A percentile compares a stretch with the other conserved stretches of the same genome.
Conservation (phyloP, 2,888 invertebrate genomes). For the Schrankia costaestrigalis region DNA sequence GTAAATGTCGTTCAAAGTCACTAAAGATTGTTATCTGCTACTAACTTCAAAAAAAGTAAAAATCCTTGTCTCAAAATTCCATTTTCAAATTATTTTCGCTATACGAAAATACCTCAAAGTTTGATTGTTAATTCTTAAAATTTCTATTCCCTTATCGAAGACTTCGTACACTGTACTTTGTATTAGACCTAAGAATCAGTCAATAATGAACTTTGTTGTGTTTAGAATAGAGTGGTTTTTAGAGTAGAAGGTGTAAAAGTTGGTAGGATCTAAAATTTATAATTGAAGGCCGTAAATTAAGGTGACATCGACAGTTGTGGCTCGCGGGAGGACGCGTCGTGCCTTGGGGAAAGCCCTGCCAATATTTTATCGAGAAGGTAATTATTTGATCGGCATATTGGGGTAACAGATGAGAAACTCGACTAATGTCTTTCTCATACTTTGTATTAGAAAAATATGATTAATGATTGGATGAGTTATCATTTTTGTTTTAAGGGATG, state of each 20-base stretch:
- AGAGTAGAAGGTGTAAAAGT: conserved; percentile 11
- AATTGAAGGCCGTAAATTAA: conserved; percentile 81
- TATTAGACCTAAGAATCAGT: conserved; percentile 2
- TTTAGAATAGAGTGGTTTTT: conserved; percentile 24
- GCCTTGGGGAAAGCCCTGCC: conserved; percentile 53
- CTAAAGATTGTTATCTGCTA: too few species aligned
- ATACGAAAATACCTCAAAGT: too few species aligned
- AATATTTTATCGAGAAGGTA: conserved; percentile 76
- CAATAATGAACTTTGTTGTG: conserved; percentile 15
- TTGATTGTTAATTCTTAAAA: conserved; percentile 30
- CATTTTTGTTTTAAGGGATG: too few species aligned
- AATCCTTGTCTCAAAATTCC: too few species aligned
- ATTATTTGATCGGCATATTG: conserved; percentile 68
- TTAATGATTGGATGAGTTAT: too few species aligned
- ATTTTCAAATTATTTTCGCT: too few species aligned
- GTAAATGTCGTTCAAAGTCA: too few species aligned
- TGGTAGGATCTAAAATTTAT: conserved; percentile 70
- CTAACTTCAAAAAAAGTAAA: too few species aligned
- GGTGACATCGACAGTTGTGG: conserved; percentile 81
- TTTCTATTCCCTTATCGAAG: conserved; percentile 25
- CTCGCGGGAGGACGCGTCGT: conserved; percentile 45
- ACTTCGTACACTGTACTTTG: conserved; percentile 12
- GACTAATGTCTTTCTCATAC: conserved; percentile 50
- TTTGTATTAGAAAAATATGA: too few species aligned
- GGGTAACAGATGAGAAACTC: conserved; percentile 57